Evolutionary conservation across 1,140 invertebrate species (phyloP).

Genomic region (Leucophenga varia): DNA sequence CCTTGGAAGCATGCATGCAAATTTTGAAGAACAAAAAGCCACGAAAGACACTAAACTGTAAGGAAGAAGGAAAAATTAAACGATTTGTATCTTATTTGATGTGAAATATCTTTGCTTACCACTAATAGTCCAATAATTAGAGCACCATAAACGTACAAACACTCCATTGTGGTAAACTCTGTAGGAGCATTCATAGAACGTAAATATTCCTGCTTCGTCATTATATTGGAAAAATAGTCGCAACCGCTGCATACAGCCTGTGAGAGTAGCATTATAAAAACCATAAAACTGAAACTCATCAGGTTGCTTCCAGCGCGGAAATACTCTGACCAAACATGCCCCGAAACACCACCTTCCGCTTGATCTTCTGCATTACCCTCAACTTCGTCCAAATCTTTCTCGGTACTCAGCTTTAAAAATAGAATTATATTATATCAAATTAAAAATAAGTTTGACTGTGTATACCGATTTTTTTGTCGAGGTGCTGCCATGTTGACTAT

Average conservation of each 20-base stretch:
- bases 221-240: conserved; percentile 81
- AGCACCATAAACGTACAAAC: conserved; percentile 50
- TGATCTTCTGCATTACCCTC: conserved; percentile 58
- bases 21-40: conserved; percentile 75
- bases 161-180: conserved; percentile 42
- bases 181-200: conserved; percentile 33
- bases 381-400: conserved; percentile 54
- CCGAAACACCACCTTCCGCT: conserved; percentile 62
- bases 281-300: conserved; percentile 61
- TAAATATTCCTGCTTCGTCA: conserved; percentile 63
- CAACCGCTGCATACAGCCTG: conserved; percentile 70
- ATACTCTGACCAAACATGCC: conserved; percentile 65
- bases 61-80: conserved; percentile 26
- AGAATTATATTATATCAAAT: conserved; percentile 2
- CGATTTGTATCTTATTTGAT: conserved; percentile 56
- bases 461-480: conserved; percentile 28
- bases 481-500: conserved; percentile 31
- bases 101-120: conserved; percentile 16
- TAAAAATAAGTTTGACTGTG: not conserved
- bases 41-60: conserved; percentile 60
- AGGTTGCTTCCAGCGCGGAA: conserved; percentile 67
- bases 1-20: conserved; percentile 77
- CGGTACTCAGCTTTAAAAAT: conserved; percentile 3
- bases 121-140: conserved; percentile 33
- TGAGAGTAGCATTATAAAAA: conserved; percentile 65